Evolutionary conservation across 1,140 invertebrate species (phyloP).

Genomic region (Ericerus pela): DNA sequence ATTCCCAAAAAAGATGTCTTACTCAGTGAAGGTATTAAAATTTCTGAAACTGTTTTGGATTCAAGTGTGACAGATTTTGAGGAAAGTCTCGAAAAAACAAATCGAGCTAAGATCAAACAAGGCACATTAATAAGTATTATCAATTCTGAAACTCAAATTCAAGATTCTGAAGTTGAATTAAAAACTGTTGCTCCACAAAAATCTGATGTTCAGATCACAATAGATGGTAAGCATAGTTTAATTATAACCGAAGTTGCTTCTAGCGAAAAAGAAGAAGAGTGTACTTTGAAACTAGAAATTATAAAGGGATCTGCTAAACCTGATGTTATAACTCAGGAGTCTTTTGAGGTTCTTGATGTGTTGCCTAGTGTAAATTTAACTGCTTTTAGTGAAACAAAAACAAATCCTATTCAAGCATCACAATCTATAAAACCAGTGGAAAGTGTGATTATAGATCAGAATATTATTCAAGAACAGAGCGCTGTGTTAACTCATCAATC

Average conservation of each 20-base stretch:
- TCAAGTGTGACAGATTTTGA: not conserved
- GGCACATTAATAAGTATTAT: not conserved
- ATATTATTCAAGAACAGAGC: not conserved
- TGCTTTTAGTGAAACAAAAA: not conserved
- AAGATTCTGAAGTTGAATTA: not conserved
- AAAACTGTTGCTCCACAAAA: not conserved
- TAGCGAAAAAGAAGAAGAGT: conserved; percentile 29
- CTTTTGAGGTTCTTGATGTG: not conserved
- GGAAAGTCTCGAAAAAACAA: not conserved
- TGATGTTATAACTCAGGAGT: not conserved
- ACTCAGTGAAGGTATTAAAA: not conserved
- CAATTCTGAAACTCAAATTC: not conserved
- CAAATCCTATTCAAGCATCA: not conserved
- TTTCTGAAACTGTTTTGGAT: not conserved
- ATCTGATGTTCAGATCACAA: conserved; percentile 16
- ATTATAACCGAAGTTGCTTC: conserved; percentile 29
- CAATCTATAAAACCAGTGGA: not conserved
- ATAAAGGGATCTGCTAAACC: conserved; percentile 29
- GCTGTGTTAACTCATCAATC: conserved; percentile 12
- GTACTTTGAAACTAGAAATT: conserved; percentile 24
- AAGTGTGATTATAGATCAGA: not conserved
- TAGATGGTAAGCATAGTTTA: conserved; percentile 22
- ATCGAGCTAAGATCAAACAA: not conserved
- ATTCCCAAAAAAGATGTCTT: not conserved
- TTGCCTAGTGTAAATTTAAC: not conserved